These are phyloP conservation scores for Pollenia angustigena DNA, from an alignment of 2,888 invertebrate genomes.

Conservation along the genomic window DNA sequence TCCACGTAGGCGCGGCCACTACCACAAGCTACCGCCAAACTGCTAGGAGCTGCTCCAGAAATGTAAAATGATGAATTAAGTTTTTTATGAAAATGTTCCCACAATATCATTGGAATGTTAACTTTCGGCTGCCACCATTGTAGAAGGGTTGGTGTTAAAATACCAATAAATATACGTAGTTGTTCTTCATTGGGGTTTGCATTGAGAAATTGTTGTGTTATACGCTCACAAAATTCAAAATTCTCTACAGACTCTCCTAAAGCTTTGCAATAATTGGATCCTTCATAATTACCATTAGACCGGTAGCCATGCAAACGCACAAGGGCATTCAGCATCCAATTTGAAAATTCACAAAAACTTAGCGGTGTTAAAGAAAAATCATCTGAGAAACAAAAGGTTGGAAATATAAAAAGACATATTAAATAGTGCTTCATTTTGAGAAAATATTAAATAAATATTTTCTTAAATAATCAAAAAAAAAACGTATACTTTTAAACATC, in stretches of 20 bases:
- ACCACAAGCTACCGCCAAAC: conserved; percentile 82
- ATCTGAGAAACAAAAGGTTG: conserved; percentile 68
- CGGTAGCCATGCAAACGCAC: conserved; percentile 83
- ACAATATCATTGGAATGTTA: conserved; percentile 85
- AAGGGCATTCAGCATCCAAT: conserved; percentile 85
- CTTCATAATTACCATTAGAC: conserved; percentile 79
- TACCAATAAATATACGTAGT: conserved; percentile 84
- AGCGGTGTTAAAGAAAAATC: conserved; percentile 74
- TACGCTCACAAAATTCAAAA: conserved; percentile 84
- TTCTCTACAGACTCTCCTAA: conserved; percentile 80
- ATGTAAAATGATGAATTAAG: conserved; percentile 85
- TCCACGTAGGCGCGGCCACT: conserved; percentile 81
- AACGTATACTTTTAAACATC: too few relatives aligned
- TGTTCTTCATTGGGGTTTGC: conserved; percentile 85
- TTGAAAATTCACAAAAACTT: conserved; percentile 79
- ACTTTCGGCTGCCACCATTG: conserved; percentile 85
- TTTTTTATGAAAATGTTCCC: conserved; percentile 87
- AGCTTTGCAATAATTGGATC: conserved; percentile 57
- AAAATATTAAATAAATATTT: background rate
- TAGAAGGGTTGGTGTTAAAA: conserved; percentile 83
- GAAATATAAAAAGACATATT: background rate
- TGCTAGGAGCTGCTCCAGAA: conserved; percentile 84
- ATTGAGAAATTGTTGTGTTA: conserved; percentile 84
- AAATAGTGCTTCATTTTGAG: too few relatives aligned
- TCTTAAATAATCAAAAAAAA: too few relatives aligned